These are phyloP conservation scores for Sarcophaga bullata DNA, from an alignment of 1,140 invertebrate genomes.

Conservation along the genomic window DNA sequence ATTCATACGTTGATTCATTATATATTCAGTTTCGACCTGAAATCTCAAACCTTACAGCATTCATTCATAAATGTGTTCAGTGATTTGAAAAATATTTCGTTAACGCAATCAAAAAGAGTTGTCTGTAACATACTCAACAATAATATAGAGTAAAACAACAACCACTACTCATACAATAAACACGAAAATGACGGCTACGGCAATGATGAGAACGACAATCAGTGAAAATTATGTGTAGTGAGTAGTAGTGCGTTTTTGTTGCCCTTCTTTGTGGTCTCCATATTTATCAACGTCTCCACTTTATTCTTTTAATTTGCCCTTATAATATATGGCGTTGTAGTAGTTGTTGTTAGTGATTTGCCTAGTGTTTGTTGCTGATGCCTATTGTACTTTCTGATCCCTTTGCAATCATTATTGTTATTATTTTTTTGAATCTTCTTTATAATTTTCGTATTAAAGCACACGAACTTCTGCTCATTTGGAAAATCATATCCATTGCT, in stretches of 20 bases:
- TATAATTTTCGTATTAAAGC: not conserved
- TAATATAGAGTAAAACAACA: too few species aligned
- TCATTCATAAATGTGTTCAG: too few species aligned
- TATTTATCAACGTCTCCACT: constrained; percentile 17
- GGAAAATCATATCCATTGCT: too few species aligned
- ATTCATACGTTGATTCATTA: too few species aligned
- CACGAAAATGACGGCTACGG: too few species aligned
- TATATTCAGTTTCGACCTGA: too few species aligned
- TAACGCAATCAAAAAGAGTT: too few species aligned
- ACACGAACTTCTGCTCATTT: not conserved
- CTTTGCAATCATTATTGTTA: constrained; percentile 12
- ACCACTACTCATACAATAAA: too few species aligned
- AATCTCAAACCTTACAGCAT: too few species aligned
- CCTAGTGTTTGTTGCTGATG: constrained; percentile 23
- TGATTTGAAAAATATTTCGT: too few species aligned
- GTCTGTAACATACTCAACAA: too few species aligned
- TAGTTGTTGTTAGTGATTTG: constrained; percentile 17
- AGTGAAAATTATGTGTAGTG: constrained; percentile 6
- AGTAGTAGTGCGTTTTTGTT: constrained; percentile 32
- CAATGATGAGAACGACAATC: not conserved
- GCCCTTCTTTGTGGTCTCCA: constrained; percentile 32
- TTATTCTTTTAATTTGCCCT: constrained; percentile 5
- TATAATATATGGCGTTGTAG: not conserved
- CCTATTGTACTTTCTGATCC: not conserved
- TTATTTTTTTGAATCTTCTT: not conserved